Evolutionary conservation across 2,888 invertebrate genomes (phyloP), one percentile per base, ranked within the genome.

Genomic region (Napeogenes inachia): DNA sequence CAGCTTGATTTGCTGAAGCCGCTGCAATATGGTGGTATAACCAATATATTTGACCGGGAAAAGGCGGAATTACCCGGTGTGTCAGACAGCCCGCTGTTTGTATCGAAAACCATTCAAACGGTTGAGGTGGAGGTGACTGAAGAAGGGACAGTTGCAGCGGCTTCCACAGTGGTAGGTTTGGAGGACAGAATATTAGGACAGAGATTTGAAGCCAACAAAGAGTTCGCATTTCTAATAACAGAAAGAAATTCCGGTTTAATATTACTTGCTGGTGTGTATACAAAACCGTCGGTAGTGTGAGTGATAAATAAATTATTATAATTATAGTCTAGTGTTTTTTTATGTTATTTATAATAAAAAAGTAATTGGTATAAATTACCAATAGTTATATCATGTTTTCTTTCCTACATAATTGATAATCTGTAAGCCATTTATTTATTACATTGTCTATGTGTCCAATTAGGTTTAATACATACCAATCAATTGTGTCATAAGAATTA

Each of bases 111-210:
- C 0, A 84, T 94, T 13, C 95, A 95, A 73, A 94, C 93, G 71
- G 94, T 95, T 0, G 92, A 92, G 71, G 92, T 95, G 61, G 93
- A 94, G 72, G 95, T 95, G 0, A 93, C 92, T 59, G 95, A 95
- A 81, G 92, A 94, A 74, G 95, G 95, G 0, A 95, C 95, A 0
- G 92, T 93, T 3, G 95, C 95, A 0, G 91, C 93, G 0, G 92
- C 93, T 0, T 92, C 93, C 0, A 92, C 94, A 4, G 90, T 89
- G 0, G 79, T 89, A 0, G 88, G 87, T 0, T 73, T 90, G 54
- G 88, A 90, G 73, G 87, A 89, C 45, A 84, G 89, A 42, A 82
- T 88, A 46, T 67, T 88, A 33, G 83, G 82, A 0, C 92, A 92
- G 33, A 89, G 91, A 68, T 93, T 94, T 70, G 89, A 91, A 70